Base-by-base conservation (phyloP, 2,113 vertebrate genomes). In the Coryphaenoides rupestris region DNA sequence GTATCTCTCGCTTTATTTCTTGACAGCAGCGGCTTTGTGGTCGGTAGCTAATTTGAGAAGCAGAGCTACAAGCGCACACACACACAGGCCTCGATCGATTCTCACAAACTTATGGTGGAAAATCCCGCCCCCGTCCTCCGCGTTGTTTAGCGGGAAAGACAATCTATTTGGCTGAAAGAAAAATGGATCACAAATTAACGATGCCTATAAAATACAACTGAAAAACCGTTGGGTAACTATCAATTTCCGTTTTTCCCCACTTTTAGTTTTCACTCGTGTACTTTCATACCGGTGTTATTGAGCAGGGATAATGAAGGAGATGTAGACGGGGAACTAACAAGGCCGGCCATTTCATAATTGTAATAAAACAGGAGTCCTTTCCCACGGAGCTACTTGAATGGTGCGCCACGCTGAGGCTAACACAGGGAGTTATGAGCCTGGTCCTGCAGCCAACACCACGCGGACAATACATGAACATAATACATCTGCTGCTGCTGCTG, bases 311-410 rank as follows among this genome's bases (percentile, higher is more conserved):
- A 76, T 33, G 7, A 65, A 65, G 58, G 68, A 2, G 47, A 15
- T 64, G 13, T 56, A 63, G 52, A 68, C 58, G 52, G 56, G 73
- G 75, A 81, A 68, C 70, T 62, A 77, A 72, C 69, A 70, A 46
- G 58, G 24, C 24, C 19, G 24, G 65, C 63, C 63, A 28, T 76
- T 75, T 80, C 66, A 81, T 80, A 63, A 74, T 81, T 69, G 75
- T 59, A 72, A 66, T 79, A 83, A 83, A 83, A 71, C 69, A 60
- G 60, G 60, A 78, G 62, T 77, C 75, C 78, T 77, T 68, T 68
- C 72, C 78, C 40, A 65, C 46, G 59, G 71, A 80, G 62, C 69
- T 69, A 77, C 82, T 74, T 76, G 65, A 69, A 75, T 63, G 50
- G 60, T 21, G 59, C 62, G 71, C 49, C 15, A 63, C 21, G 63